These are phyloP conservation scores for Arremon aurantiirostris DNA, from an alignment of 2,797 vertebrate genomes.

Conservation along the genomic window DNA sequence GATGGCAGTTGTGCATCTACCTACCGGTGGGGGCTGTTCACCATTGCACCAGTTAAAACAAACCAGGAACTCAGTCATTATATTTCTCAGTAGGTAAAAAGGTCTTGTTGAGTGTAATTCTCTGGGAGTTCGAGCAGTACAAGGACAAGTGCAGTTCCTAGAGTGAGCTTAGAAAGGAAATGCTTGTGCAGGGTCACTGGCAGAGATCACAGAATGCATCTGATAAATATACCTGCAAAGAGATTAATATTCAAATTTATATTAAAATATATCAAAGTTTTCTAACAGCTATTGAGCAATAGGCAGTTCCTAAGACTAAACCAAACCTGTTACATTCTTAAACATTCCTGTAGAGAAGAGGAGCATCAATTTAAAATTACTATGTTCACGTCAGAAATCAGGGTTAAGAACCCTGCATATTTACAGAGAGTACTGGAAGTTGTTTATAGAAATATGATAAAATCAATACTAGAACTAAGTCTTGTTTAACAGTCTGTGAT, in stretches of 20 bases:
- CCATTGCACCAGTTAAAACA: constrained; percentile 93
- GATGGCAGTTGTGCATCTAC: constrained; percentile 42
- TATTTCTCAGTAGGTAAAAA: constrained; percentile 43
- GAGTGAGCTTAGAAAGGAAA: not conserved
- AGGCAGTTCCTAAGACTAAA: not conserved
- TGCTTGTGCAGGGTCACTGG: not conserved
- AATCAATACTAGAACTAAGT: not conserved
- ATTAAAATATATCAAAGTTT: not conserved
- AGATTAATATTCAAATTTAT: not conserved
- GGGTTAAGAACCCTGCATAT: not conserved
- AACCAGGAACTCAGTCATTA: constrained; percentile 91
- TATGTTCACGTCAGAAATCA: not conserved
- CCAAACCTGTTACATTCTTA: not conserved
- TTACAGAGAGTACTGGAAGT: not conserved
- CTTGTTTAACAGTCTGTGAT: not conserved
- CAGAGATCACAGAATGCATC: not conserved
- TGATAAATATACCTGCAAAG: not conserved
- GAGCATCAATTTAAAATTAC: not conserved
- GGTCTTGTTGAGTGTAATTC: constrained; percentile 69
- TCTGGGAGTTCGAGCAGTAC: constrained; percentile 36
- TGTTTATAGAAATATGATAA: not conserved
- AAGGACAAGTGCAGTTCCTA: constrained; percentile 33
- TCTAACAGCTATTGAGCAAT: not conserved
- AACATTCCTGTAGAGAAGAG: not conserved
- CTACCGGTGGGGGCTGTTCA: constrained; percentile 88